Evolutionary conservation across 2,113 vertebrate genomes (phyloP), one percentile per base, ranked within the genome.

Genomic region (Peucedramus taeniatus): DNA sequence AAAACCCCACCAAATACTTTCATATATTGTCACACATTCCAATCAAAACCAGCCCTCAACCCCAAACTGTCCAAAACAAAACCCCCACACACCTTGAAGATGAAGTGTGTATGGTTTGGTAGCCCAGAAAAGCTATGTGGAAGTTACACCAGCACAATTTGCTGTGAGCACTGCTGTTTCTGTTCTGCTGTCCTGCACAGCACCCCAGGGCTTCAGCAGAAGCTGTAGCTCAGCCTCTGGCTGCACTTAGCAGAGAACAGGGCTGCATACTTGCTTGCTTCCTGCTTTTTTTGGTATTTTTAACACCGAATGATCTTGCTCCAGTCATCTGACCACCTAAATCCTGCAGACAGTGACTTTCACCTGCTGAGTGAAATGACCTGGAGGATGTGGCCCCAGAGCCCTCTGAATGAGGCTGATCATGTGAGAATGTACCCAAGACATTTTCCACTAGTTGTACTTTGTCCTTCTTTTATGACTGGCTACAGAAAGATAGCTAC

Each of bases 11-110:
- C 12, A 39, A n/a, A 30, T 37, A 20, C 7, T 56, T 60, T 54
- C 6, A 39, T 10, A 6, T 78, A 1, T 54, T 50, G 31, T 65
- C 26, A 50, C 0, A 0, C 21, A 6, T 84, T 80, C 60, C n/a
- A 33, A 13, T 86, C 30, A 60, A 64, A 71, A 56, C 4, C 9
- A 66, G 13, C 10, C 37, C 15, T 37, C 15, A 14, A 4, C 5
- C 9, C 11, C 13, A 44, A 65, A 23, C 8, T 0, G 1, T n/a
- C 4, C 16, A 11, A 59, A 68, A n/a, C 10, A 37, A 80, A 15
- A 6, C 7, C 8, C 19, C 16, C 21, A 7, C 6, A 15, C 5
- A 27, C 30, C 7, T 37, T 70, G 37, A 61, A 51, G 20, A 40
- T 59, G 80, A 26, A 59, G 11, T 2, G 14, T 42, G 77, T 9